Base-by-base conservation (phyloP, 2,113 vertebrate species). In the Petrocephalus zakoni region DNA sequence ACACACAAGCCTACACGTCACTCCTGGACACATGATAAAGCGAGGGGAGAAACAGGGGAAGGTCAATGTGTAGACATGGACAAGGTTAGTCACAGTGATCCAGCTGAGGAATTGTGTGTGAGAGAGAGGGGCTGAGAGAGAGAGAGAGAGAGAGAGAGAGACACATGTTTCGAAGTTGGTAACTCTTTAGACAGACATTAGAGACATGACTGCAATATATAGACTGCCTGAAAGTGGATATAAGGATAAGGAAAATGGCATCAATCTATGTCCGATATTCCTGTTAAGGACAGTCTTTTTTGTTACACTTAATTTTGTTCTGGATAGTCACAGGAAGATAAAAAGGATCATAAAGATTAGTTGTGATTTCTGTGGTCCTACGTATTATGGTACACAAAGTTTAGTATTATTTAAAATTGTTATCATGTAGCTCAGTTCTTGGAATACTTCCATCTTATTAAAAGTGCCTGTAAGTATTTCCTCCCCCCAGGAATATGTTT, bases 1-100 rank as follows among this genome's bases (percentile, higher is more conserved):
- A 68, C 51, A 82, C 56, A 72, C 83, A 86, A 19, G 22, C 90
- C 56, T 4, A 17, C 83, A 72, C 64, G n/a, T 61, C 87, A 88
- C 52, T 83, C 13, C 78, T 82, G 22, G 42, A 37, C 51, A 58
- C 37, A 84, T 15, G 55, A 25, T 61, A 84, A 61, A 53, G 47
- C 25, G 25, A 72, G 55, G 47, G 87, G 21, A 34, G 52, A 82
- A 29, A 9, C 13, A 17, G 52, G 37, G 37, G 55, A 87, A 58
- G 75, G 37, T 58, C 42, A 83, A 47, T 83, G 53, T 47, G 37
- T 46, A 55, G 86, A 64, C 19, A 88, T 55, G 42, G 13, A 8
- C 61, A 49, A 87, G n/a, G 21, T 53, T 4, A 81, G 25, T 88
- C 11, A 82, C 19, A 46, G n/a, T 46, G 61, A 55, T 42, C 49